Conservation (phyloP, 2,797 vertebrate species). For the Sciurus vulgaris region DNA sequence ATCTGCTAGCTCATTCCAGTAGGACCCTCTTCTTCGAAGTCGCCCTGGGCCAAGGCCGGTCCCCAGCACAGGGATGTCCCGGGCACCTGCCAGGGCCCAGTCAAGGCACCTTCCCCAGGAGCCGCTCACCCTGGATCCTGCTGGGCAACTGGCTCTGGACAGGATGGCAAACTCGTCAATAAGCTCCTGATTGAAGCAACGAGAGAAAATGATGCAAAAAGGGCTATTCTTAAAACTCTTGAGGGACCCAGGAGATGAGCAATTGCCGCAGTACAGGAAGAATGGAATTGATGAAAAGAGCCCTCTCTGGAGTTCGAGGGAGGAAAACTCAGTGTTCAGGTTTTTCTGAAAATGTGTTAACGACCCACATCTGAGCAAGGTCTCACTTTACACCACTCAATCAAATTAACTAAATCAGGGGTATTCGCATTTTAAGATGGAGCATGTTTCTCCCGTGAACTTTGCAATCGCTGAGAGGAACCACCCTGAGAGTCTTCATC, state of each 20-base stretch:
- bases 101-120: neutral
- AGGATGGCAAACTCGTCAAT: neutral
- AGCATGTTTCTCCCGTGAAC: neutral
- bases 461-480: neutral
- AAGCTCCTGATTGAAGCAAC: neutral
- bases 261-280: neutral
- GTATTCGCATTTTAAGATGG: neutral
- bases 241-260: constrained; percentile 57
- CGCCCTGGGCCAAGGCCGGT: neutral
- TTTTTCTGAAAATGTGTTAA: neutral
- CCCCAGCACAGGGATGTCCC: neutral
- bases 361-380: constrained; percentile 19
- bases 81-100: constrained; percentile 27
- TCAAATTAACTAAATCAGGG: neutral
- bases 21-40: neutral
- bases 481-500: neutral
- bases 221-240: constrained; percentile 39
- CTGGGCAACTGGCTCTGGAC: neutral
- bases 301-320: neutral
- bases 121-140: neutral
- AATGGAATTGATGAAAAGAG: neutral
- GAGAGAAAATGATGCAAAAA: neutral
- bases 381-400: constrained; percentile 27
- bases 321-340: constrained; percentile 2
- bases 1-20: neutral